Conservation (phyloP, 2,113 vertebrate species). For the Pedionomus torquatus region DNA sequence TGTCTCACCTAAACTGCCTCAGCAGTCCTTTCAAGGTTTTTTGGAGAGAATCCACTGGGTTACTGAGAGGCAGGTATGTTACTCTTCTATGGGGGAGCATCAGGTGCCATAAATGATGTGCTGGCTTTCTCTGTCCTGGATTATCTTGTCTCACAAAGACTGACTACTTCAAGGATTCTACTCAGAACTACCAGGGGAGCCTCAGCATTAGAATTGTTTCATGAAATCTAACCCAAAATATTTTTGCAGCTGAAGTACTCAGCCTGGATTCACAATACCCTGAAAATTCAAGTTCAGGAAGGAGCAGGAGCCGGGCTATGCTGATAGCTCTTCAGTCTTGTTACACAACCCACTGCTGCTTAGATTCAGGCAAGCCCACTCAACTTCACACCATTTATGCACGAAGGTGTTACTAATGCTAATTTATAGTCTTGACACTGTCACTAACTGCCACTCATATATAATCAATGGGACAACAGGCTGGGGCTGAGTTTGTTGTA, state of each 20-base stretch:
- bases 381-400: not conserved
- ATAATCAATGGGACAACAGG: not conserved
- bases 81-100: not conserved
- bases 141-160: not conserved
- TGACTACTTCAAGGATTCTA: not conserved
- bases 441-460: not conserved
- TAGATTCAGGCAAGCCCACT: not conserved
- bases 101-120: not conserved
- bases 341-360: not conserved
- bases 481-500: not conserved
- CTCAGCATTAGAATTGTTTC: not conserved
- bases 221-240: not conserved
- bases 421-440: conserved; percentile 4
- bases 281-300: not conserved
- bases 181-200: not conserved
- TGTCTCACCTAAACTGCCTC: too few relatives aligned
- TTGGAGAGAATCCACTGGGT: not conserved
- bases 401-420: not conserved
- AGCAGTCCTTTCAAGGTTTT: not conserved
- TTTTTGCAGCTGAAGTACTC: not conserved
- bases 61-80: not conserved
- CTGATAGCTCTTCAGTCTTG: not conserved
- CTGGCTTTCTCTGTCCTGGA: not conserved
- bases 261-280: not conserved
- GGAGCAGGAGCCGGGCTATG: accelerated